Evolutionary conservation across 2,113 vertebrate species (phyloP).

Genomic region (Heterocephalus glaber): DNA sequence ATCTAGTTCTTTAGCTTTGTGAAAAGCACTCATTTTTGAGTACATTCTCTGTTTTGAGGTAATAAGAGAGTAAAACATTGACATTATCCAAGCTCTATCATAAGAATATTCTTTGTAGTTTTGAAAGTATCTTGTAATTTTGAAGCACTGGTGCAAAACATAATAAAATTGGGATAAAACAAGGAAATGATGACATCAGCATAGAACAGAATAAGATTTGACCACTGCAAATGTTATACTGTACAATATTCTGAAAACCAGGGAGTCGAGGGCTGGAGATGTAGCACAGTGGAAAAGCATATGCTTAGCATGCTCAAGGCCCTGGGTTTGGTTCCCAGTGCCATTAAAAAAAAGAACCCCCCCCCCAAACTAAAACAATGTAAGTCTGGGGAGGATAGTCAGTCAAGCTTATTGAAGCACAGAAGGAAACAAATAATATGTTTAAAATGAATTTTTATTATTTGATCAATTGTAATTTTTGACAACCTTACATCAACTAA

Average conservation of each 20-base stretch:
- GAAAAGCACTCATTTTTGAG: background rate
- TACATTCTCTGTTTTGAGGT: background rate
- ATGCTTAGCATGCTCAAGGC: background rate
- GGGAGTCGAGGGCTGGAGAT: no score
- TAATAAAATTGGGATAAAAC: conserved; percentile 51
- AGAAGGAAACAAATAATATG: background rate
- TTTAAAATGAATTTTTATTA: conserved; percentile 3
- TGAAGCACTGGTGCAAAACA: background rate
- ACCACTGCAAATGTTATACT: background rate
- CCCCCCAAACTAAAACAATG: background rate
- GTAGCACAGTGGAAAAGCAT: background rate
- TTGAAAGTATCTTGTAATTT: conserved; percentile 40
- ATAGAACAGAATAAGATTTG: conserved; percentile 18
- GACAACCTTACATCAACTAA: background rate
- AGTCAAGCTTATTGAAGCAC: background rate
- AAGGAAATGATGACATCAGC: conserved; percentile 29
- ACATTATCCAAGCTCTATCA: background rate
- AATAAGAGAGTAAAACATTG: conserved; percentile 29
- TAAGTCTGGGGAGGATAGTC: background rate
- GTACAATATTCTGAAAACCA: background rate
- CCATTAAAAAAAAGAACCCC: background rate
- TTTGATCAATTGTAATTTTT: background rate
- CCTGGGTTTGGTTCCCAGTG: background rate
- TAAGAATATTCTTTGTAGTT: background rate
- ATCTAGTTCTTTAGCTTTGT: conserved; percentile 36